These are phyloP conservation scores for Drosophila repletoides DNA, from an alignment of 1,140 invertebrate genomes.

Conservation along the genomic window DNA sequence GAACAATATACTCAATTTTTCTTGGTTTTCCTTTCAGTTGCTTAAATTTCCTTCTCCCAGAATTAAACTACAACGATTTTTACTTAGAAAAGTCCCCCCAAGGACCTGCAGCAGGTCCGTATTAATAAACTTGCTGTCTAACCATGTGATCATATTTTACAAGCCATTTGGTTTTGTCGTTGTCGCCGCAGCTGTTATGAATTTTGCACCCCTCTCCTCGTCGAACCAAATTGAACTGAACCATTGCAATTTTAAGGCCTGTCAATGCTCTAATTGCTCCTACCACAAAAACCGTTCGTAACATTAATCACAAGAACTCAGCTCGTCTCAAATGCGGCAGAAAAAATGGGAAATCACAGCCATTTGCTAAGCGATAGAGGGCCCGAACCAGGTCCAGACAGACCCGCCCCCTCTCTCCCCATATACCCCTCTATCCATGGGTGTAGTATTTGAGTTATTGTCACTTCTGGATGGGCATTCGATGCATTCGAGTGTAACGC, in stretches of 20 bases:
- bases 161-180: constrained; percentile 68
- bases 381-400: constrained; percentile 10
- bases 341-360: constrained; percentile 69
- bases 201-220: constrained; percentile 11
- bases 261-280: constrained; percentile 78
- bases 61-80: constrained; percentile 1
- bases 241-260: constrained; percentile 46
- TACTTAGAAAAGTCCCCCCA: neutral
- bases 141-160: constrained; percentile 73
- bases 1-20: neutral
- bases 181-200: constrained; percentile 64
- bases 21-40: neutral
- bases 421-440: neutral
- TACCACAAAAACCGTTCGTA: constrained; percentile 65
- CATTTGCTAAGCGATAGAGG: constrained; percentile 73
- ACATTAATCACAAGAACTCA: constrained; percentile 70
- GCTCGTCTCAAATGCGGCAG: constrained; percentile 53
- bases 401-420: neutral
- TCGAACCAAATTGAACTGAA: neutral
- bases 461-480: constrained; percentile 50
- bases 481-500: constrained; percentile 76
- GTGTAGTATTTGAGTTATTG: constrained; percentile 69
- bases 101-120: neutral
- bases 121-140: constrained; percentile 54
- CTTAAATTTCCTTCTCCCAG: neutral